A percentile compares a stretch with the other conserved stretches of the same genome.
Conservation (phyloP, 2,888 invertebrate genomes). For the Euplagia quadripunctaria region DNA sequence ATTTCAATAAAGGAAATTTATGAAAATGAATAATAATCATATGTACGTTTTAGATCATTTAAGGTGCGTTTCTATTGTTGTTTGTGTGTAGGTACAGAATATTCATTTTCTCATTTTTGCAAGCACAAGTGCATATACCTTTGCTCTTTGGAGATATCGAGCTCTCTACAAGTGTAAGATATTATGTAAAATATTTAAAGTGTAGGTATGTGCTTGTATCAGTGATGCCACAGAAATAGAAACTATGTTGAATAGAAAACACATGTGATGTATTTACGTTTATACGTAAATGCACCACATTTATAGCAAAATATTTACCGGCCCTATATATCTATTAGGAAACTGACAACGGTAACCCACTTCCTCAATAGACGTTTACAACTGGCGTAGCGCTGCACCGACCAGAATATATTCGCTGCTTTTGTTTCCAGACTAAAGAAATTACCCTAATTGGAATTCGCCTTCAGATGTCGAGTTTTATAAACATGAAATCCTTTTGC, state of each 20-base stretch:
- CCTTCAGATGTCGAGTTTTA: background rate
- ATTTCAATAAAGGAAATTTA: too few species aligned
- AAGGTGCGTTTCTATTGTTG: too few species aligned
- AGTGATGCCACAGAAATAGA: background rate
- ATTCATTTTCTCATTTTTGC: too few species aligned
- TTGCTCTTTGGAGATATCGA: too few species aligned
- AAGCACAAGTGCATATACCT: too few species aligned
- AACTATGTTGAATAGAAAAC: background rate
- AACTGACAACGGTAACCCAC: conserved; percentile 13
- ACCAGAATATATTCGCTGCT: conserved; percentile 1
- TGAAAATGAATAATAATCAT: too few species aligned
- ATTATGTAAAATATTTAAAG: too few species aligned
- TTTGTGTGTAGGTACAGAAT: too few species aligned
- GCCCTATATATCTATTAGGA: conserved; percentile 11
- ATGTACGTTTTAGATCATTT: too few species aligned
- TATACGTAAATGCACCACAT: background rate
- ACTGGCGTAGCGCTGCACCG: conserved; percentile 8
- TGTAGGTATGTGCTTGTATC: background rate
- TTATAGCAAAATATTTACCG: background rate
- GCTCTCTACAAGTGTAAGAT: too few species aligned
- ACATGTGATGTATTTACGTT: background rate
- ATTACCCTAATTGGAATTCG: conserved; percentile 4
- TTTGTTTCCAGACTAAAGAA: conserved; percentile 1
- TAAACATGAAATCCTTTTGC: background rate
- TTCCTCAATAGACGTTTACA: conserved; percentile 21